A percentile compares a stretch with the other conserved stretches of the same genome.
Evolutionary conservation across 2,797 vertebrate species (phyloP).

Genomic region (Thalassophryne amazonica): DNA sequence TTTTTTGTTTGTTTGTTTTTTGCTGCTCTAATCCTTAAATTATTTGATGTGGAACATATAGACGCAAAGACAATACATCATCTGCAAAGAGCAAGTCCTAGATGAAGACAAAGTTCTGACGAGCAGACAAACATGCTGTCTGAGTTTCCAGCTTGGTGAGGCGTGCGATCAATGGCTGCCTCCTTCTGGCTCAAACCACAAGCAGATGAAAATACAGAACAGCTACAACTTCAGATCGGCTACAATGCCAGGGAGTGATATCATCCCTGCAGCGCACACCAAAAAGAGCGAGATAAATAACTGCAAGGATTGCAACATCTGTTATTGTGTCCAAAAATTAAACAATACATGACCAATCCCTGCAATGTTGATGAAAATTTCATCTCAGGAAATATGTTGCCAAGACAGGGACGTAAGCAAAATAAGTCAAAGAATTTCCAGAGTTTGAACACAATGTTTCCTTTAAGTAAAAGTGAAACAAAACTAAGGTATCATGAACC

Average conservation of each 20-base stretch:
- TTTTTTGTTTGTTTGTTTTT: too few relatives aligned
- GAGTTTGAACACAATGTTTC: constrained; percentile 28
- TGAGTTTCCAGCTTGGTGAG: constrained; percentile 72
- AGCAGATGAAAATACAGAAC: constrained; percentile 76
- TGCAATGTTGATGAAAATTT: constrained; percentile 40
- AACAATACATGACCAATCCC: constrained; percentile 24
- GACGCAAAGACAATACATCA: too few relatives aligned
- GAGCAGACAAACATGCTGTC: constrained; percentile 63
- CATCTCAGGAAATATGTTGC: constrained; percentile 12
- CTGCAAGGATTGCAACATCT: constrained; percentile 48
- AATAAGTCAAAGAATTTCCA: constrained; percentile 16
- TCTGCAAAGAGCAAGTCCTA: too few relatives aligned
- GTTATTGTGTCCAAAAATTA: constrained; percentile 28
- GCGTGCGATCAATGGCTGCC: constrained; percentile 69
- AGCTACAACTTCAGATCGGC: constrained; percentile 69
- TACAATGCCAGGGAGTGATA: constrained; percentile 64
- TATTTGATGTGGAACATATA: too few relatives aligned
- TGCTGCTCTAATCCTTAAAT: too few relatives aligned
- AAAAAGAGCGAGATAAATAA: constrained; percentile 40
- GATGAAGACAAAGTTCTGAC: constrained; percentile 40
- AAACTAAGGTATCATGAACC: constrained; percentile 3
- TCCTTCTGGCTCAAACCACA: constrained; percentile 72
- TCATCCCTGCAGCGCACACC: constrained; percentile 50
- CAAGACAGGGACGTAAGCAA: constrained; percentile 30
- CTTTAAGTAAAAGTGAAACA: constrained; percentile 17